phyloP scores from a whole-genome alignment of 2,113 vertebrate species.

The Coracopsis vasa region DNA sequence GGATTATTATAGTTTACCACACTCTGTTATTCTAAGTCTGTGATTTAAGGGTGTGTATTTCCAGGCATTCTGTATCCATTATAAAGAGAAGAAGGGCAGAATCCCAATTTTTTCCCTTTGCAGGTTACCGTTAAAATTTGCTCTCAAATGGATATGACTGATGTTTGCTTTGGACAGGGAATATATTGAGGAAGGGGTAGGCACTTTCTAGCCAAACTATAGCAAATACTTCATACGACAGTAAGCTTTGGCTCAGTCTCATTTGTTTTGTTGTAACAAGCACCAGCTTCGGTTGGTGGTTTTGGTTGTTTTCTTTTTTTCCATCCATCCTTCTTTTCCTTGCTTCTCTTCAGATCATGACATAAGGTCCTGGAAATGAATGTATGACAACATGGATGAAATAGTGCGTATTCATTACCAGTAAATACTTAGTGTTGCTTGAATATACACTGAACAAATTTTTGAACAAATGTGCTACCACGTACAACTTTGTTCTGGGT shows the following conservation, averaged over 20 bases:
- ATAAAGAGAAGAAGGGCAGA: not conserved
- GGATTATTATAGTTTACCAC: not conserved
- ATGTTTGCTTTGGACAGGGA: constrained; percentile 2
- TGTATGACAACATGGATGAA: not conserved
- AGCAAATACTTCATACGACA: not conserved
- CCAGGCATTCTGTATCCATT: not conserved
- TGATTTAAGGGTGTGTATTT: not conserved
- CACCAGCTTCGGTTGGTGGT: not conserved
- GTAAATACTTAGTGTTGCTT: not conserved
- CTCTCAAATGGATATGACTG: not conserved
- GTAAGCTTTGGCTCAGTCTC: not conserved
- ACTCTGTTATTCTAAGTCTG: not conserved
- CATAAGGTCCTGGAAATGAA: not conserved
- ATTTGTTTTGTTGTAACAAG: constrained; percentile 7
- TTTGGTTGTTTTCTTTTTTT: not conserved
- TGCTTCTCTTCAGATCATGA: not conserved
- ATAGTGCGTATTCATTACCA: not conserved
- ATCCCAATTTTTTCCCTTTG: not conserved
- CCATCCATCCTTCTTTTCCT: not conserved
- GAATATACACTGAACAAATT: not conserved
- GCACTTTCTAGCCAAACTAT: not conserved
- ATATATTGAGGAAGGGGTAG: not conserved
- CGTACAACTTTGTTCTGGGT: not conserved
- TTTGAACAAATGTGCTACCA: not conserved
- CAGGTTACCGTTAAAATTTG: not conserved